Evolutionary conservation across 2,113 vertebrate species (phyloP), one percentile per base, ranked within the genome.

Genomic region (Periophthalmodon schlosseri): DNA sequence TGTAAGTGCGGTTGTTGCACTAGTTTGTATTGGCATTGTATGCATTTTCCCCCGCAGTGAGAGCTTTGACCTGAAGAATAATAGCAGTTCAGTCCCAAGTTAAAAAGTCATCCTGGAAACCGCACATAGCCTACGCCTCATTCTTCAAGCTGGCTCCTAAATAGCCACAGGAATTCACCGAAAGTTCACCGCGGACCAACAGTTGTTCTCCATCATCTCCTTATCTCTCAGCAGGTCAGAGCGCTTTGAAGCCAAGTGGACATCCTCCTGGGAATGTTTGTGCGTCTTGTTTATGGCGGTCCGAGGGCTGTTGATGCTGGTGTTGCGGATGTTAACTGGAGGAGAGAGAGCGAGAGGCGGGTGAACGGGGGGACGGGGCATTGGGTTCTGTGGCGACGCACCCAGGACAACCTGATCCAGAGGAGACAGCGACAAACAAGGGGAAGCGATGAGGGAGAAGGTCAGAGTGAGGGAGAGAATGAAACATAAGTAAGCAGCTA

Each of bases 211-310:
- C 81, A 82, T 88, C 78, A 85, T 83, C 74, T 73, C 76, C 84
- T 87, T 87, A 88, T 89, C 87, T 91, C 81, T 72, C 84, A 75
- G 61, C 72, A 84, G 87, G 86, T 84, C 86, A 72, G 76, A 69
- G 74, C 78, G 80, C 79, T 77, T 72, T 73, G 72, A 84, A 73
- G 77, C 79, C 80, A 85, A 85, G 80, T 81, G 77, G 61, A 77
- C 75, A 81, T 89, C 77, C 83, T 82, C 72, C 69, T 74, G 71
- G 82, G 86, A 60, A 91, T 91, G 89, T 89, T 91, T 91, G 89
- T 83, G 86, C 81, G 89, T 80, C 86, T 85, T 91, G 91, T 93
- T 93, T 92, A 92, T 91, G 86, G 90, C 87, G 89, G 79, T 79
- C 82, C 71, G 56, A 81, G 84, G 89, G 14, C 47, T 54, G 50